Evolutionary conservation across 2,888 invertebrate species (phyloP).

Genomic region (Aphrophora alni): DNA sequence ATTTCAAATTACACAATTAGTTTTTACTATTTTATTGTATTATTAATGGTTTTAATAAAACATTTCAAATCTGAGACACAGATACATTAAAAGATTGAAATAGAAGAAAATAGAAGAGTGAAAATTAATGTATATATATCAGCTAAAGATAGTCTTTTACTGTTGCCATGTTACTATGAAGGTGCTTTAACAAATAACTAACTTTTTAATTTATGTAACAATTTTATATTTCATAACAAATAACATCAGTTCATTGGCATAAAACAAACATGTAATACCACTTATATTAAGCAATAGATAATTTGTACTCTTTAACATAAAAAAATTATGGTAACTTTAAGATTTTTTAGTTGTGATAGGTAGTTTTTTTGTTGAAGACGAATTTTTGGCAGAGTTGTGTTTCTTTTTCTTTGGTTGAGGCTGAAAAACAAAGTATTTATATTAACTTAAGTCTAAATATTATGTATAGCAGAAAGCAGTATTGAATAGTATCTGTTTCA

Average conservation of each 20-base stretch:
- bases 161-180: too few relatives aligned
- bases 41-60: too few relatives aligned
- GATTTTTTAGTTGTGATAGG: neutral
- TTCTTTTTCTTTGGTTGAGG: slow-evolving; percentile 27
- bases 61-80: too few relatives aligned
- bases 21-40: too few relatives aligned
- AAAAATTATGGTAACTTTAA: neutral
- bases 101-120: too few relatives aligned
- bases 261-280: neutral
- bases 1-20: too few relatives aligned
- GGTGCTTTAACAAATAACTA: neutral
- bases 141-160: too few relatives aligned
- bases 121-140: too few relatives aligned
- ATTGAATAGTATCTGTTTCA: too few relatives aligned
- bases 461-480: too few relatives aligned
- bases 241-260: neutral
- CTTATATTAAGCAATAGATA: neutral
- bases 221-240: slow-evolving; percentile 29
- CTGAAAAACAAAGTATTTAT: slow-evolving; percentile 27
- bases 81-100: too few relatives aligned
- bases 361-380: neutral
- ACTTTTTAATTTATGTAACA: slow-evolving; percentile 8
- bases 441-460: too few relatives aligned
- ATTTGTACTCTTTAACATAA: neutral
- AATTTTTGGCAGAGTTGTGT: neutral